Percentiles rank a stretch among this genome's conserved stretches.
phyloP scores from a whole-genome alignment of 2,113 vertebrate genomes.

The Empidonax alnorum region DNA sequence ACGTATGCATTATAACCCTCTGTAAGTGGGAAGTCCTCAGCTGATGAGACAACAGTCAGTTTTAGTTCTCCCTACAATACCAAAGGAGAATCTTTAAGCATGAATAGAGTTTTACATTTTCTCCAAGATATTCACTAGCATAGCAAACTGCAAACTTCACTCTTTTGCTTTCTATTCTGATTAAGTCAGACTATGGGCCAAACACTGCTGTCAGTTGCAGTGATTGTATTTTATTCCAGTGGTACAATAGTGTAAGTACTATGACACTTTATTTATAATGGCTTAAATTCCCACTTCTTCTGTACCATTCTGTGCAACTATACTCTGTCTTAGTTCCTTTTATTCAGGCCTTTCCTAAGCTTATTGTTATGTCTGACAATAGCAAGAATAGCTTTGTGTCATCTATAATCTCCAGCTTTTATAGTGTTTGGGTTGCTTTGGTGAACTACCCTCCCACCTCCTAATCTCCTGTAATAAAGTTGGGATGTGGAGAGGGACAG shows the following conservation, averaged over 20 bases:
- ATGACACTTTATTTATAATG: not conserved
- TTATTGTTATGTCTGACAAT: not conserved
- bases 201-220: not conserved
- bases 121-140: not conserved
- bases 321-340: not conserved
- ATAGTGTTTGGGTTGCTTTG: not conserved
- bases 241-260: not conserved
- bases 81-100: not conserved
- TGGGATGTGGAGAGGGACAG: not conserved
- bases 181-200: not conserved
- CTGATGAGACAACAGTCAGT: not conserved
- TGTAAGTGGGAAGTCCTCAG: not conserved
- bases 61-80: not conserved
- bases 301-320: not conserved
- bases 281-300: not conserved
- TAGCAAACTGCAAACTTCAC: not conserved
- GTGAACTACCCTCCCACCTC: not conserved
- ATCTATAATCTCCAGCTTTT: not conserved
- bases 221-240: not conserved
- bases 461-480: not conserved
- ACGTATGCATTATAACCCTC: not conserved
- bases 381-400: not conserved
- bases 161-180: not conserved
- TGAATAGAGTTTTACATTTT: not conserved
- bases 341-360: not conserved